Evolutionary conservation across 2,113 vertebrate species (phyloP).

Genomic region (Sinocyclocheilus maitianheensis): DNA sequence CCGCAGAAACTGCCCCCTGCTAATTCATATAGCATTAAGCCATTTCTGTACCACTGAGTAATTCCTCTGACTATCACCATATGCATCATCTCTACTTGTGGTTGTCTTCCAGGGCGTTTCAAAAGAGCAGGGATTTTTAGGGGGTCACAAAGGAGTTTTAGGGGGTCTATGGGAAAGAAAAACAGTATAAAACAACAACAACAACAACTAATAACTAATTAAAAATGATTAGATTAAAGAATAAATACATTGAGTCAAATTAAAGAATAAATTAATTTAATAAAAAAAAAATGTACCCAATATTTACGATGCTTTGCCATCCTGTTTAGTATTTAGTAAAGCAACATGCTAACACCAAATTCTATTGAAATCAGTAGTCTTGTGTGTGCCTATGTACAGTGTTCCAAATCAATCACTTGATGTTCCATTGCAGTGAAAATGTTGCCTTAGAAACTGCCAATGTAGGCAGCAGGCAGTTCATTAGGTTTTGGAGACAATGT

Average conservation of each 20-base stretch:
- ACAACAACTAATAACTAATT: too few relatives aligned
- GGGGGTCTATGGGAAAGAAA: not conserved
- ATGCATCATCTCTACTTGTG: not conserved
- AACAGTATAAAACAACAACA: not conserved
- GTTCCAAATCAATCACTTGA: not conserved
- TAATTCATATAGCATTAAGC: slow-evolving; percentile 61
- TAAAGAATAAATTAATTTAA: too few relatives aligned
- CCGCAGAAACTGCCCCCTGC: slow-evolving; percentile 54
- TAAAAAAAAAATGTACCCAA: not conserved
- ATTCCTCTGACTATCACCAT: not conserved
- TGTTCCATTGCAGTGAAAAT: not conserved
- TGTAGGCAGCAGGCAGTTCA: not conserved
- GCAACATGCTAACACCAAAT: too few relatives aligned
- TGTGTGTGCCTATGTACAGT: not conserved
- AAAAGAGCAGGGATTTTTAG: too few relatives aligned
- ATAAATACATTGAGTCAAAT: too few relatives aligned
- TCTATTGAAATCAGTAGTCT: not conserved
- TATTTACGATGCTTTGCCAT: too few relatives aligned
- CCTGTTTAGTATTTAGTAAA: too few relatives aligned
- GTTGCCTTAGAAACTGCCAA: not conserved
- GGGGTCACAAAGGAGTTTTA: not conserved
- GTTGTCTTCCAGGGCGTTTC: not conserved
- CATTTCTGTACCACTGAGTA: slow-evolving; percentile 46
- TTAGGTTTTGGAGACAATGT: not conserved
- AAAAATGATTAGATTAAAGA: too few relatives aligned